phyloP scores from a whole-genome alignment of 2,113 vertebrate genomes.

The Aptenodytes patagonicus region DNA sequence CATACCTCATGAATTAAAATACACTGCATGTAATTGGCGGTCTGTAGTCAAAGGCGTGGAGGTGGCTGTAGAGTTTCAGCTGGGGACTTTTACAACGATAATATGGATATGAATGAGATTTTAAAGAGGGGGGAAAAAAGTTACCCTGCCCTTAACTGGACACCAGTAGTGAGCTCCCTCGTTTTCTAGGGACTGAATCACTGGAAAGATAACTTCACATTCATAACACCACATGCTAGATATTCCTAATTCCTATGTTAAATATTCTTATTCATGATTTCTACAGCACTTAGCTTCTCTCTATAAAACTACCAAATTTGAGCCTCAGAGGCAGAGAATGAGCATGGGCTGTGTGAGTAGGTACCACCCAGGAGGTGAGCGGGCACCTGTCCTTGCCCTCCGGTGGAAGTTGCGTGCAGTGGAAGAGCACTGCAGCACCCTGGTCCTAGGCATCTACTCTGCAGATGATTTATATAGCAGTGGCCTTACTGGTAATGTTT shows the following conservation, averaged over 20 bases:
- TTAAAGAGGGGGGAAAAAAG: background rate
- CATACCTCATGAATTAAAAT: background rate
- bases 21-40: background rate
- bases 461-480: background rate
- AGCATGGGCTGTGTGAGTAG: background rate
- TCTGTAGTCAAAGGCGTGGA: background rate
- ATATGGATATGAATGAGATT: background rate
- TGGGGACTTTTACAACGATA: background rate
- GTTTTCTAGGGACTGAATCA: background rate
- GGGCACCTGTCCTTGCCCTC: background rate
- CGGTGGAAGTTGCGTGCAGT: background rate
- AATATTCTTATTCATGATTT: background rate
- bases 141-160: background rate
- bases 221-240: background rate
- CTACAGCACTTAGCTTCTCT: background rate
- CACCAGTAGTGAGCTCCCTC: background rate
- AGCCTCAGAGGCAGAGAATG: background rate
- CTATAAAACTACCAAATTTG: background rate
- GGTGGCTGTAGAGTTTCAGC: background rate
- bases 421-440: background rate
- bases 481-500: background rate
- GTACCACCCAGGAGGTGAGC: background rate
- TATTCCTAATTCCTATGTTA: background rate
- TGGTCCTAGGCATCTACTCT: background rate
- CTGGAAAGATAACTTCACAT: background rate